Evolutionary conservation across 1,140 invertebrate species (phyloP).

Genomic region (Psilanteris sp.): DNA sequence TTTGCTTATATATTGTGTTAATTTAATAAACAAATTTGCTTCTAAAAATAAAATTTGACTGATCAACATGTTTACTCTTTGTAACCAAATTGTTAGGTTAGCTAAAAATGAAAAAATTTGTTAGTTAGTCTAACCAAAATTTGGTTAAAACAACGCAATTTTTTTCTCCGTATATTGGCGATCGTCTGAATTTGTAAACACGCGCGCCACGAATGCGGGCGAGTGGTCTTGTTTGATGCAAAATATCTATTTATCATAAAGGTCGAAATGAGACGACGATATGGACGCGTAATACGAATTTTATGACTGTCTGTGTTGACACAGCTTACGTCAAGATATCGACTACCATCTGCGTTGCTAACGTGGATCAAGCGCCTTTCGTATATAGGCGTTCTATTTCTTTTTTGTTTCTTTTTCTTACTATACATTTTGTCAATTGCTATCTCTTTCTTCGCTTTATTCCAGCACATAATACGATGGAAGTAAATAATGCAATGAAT

Average conservation of each 20-base stretch:
- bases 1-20: too few relatives aligned
- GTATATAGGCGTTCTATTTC: neutral
- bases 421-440: constrained; percentile 6
- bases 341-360: constrained; percentile 68
- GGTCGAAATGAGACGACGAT: constrained; percentile 57
- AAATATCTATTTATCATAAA: constrained; percentile 61
- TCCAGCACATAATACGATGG: constrained; percentile 31
- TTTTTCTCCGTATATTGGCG: too few relatives aligned
- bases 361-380: constrained; percentile 53
- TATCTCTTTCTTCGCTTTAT: constrained; percentile 34
- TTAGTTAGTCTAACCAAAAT: too few relatives aligned
- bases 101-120: too few relatives aligned
- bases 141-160: too few relatives aligned
- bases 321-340: constrained; percentile 68
- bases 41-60: too few relatives aligned
- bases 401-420: constrained; percentile 11
- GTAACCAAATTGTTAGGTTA: too few relatives aligned
- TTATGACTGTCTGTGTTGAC: constrained; percentile 73
- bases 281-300: constrained; percentile 65
- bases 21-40: too few relatives aligned
- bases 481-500: constrained; percentile 52
- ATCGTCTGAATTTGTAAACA: too few relatives aligned
- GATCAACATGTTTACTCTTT: too few relatives aligned
- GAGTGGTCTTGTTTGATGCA: constrained; percentile 50
- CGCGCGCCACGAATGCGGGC: constrained; percentile 20